A percentile compares a stretch with the other conserved stretches of the same genome.
These are phyloP conservation scores for Mechanitis mazaeus DNA, from an alignment of 2,888 invertebrate genomes.

Conservation along the genomic window DNA sequence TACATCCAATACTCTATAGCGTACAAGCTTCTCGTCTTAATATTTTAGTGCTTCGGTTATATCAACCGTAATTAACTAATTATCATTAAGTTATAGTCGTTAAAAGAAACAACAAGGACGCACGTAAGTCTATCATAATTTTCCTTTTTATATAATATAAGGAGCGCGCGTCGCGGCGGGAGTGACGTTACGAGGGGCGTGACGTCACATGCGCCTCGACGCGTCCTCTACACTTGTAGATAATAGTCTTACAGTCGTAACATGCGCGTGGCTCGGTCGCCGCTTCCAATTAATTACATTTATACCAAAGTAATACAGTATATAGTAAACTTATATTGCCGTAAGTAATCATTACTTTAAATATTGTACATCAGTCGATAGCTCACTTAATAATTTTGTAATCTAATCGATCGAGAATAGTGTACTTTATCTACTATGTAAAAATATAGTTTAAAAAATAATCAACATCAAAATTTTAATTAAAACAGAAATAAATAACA, in stretches of 20 bases:
- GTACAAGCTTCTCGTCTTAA: conserved; percentile 72
- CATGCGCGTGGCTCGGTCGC: conserved; percentile 65
- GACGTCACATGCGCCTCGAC: conserved; percentile 37
- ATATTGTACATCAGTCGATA: conserved; percentile 77
- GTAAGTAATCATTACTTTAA: conserved; percentile 73
- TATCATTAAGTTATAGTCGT: conserved; percentile 69
- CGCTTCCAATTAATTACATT: conserved; percentile 71
- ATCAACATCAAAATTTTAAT: conserved; percentile 71
- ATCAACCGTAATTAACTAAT: conserved; percentile 79
- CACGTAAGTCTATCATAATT: conserved; percentile 75
- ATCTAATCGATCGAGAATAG: conserved; percentile 72
- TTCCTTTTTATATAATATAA: conserved; percentile 74
- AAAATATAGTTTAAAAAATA: conserved; percentile 71
- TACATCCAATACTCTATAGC: conserved; percentile 69
- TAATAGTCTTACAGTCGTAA: conserved; percentile 74
- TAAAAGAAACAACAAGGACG: conserved; percentile 70
- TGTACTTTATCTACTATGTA: conserved; percentile 73
- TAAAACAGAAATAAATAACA: conserved; percentile 81
- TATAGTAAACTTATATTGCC: conserved; percentile 73
- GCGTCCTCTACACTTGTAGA: conserved; percentile 70
- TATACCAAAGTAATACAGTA: conserved; percentile 68
- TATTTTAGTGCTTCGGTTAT: conserved; percentile 69
- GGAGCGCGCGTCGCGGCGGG: conserved; percentile 39
- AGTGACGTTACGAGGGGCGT: conserved; percentile 26
- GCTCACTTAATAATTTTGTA: conserved; percentile 73